Evolutionary conservation across 2,113 vertebrate species (phyloP).

Genomic region (Cololabis saira): DNA sequence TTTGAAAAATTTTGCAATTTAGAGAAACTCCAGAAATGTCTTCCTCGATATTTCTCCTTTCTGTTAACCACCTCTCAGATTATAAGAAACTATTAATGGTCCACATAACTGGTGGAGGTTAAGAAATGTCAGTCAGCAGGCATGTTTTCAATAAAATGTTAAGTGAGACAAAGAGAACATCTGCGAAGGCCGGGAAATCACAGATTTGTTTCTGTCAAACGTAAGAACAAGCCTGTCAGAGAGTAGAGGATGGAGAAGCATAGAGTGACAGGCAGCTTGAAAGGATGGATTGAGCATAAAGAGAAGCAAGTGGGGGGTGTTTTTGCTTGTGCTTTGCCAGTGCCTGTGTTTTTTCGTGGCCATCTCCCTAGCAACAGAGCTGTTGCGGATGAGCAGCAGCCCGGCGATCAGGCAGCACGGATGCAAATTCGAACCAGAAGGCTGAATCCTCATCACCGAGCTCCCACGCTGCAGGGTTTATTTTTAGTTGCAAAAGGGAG

Average conservation of each 20-base stretch:
- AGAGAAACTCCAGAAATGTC: no score
- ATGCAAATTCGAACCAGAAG: constrained; percentile 55
- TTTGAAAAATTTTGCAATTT: no score
- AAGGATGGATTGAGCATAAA: constrained; percentile 29
- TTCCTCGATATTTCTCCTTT: no score
- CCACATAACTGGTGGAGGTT: no score
- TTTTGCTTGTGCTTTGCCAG: constrained; percentile 11
- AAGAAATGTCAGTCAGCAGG: no score
- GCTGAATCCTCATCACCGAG: constrained; percentile 18
- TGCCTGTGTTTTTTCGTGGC: constrained; percentile 34
- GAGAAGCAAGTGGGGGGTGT: neutral
- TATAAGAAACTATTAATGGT: no score
- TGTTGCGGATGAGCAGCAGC: constrained; percentile 42
- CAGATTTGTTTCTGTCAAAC: neutral
- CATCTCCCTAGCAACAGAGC: constrained; percentile 68
- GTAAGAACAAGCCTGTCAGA: neutral
- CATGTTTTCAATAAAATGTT: no score
- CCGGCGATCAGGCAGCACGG: constrained; percentile 19
- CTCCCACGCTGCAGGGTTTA: constrained; percentile 31
- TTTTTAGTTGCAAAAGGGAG: constrained; percentile 34
- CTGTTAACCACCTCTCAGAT: no score
- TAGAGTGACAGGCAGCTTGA: constrained; percentile 24
- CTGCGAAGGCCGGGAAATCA: neutral
- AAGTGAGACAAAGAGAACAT: no score
- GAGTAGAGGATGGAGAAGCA: constrained; percentile 12